These are phyloP conservation scores for Chrysopilus asiliformis DNA, from an alignment of 2,888 invertebrate genomes.

Conservation along the genomic window DNA sequence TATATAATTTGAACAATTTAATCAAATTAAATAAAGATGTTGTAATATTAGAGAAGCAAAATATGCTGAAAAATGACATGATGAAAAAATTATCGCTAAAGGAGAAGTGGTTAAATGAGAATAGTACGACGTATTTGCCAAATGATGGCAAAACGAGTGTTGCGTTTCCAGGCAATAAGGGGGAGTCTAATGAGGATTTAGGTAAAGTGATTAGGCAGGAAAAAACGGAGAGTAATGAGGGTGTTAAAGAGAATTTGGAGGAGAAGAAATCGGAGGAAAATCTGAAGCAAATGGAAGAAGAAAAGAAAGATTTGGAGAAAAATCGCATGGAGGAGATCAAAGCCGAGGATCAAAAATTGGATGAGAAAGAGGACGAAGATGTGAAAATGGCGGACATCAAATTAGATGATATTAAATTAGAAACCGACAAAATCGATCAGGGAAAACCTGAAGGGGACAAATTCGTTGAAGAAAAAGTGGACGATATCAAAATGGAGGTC, in stretches of 20 bases:
- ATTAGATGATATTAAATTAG: too few species aligned
- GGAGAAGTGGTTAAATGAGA: constrained; percentile 31
- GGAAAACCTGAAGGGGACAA: constrained; percentile 7
- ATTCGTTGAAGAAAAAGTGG: constrained; percentile 6
- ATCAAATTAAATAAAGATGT: constrained; percentile 35
- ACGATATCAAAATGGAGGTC: background rate
- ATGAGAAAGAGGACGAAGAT: constrained; percentile 1
- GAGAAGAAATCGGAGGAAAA: too few species aligned
- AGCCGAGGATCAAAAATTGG: background rate
- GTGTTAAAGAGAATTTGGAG: too few species aligned
- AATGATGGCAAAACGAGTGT: background rate
- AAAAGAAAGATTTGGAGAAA: constrained; percentile 24
- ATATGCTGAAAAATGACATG: constrained; percentile 33
- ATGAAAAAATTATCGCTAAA: constrained; percentile 33
- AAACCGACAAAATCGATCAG: too few species aligned
- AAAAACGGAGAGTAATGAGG: too few species aligned
- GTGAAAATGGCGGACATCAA: constrained; percentile 11
- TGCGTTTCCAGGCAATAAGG: background rate
- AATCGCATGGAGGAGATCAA: constrained; percentile 19
- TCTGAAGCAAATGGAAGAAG: too few species aligned
- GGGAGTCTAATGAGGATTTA: background rate
- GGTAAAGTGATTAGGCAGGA: too few species aligned
- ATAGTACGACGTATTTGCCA: constrained; percentile 1
- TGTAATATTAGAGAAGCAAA: constrained; percentile 31
- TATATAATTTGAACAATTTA: constrained; percentile 32